These are phyloP conservation scores for Bubo bubo DNA, from an alignment of 2,113 vertebrate species.

Conservation along the genomic window DNA sequence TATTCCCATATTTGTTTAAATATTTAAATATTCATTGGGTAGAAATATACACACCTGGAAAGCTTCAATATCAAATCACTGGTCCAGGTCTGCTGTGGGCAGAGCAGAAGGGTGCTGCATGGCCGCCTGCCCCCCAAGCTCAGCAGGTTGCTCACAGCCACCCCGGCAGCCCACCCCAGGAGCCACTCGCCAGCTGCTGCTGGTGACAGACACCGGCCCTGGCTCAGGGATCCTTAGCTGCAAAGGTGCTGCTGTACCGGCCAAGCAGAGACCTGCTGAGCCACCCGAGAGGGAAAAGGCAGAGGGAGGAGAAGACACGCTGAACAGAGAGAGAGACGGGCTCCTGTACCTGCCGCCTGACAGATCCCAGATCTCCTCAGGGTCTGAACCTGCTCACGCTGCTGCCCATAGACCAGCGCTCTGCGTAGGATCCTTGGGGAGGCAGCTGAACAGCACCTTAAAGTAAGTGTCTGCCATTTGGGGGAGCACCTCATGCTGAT, in stretches of 20 bases:
- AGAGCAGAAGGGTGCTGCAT: not conserved
- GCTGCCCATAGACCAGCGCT: fast-evolving
- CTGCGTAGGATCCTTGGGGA: not conserved
- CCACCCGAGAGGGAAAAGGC: not conserved
- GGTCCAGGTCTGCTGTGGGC: not conserved
- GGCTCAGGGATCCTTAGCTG: not conserved
- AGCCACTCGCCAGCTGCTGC: fast-evolving
- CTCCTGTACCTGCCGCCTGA: not conserved
- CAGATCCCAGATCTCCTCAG: not conserved
- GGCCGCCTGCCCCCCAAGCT: fast-evolving
- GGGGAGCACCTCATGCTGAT: not conserved
- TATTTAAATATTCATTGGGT: not conserved
- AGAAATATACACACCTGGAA: not conserved
- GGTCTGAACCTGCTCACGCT: not conserved
- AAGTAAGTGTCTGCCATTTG: not conserved
- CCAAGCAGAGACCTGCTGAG: not conserved
- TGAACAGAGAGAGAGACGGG: not conserved
- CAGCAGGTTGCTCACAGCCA: fast-evolving
- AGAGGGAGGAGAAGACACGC: not conserved
- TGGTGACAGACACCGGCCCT: fast-evolving
- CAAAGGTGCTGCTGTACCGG: not conserved
- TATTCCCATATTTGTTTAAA: not conserved
- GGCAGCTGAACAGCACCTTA: not conserved
- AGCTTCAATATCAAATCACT: not conserved
- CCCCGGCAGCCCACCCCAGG: fast-evolving